Evolutionary conservation across 2,113 vertebrate species (phyloP).

Genomic region (Antennarius striatus): DNA sequence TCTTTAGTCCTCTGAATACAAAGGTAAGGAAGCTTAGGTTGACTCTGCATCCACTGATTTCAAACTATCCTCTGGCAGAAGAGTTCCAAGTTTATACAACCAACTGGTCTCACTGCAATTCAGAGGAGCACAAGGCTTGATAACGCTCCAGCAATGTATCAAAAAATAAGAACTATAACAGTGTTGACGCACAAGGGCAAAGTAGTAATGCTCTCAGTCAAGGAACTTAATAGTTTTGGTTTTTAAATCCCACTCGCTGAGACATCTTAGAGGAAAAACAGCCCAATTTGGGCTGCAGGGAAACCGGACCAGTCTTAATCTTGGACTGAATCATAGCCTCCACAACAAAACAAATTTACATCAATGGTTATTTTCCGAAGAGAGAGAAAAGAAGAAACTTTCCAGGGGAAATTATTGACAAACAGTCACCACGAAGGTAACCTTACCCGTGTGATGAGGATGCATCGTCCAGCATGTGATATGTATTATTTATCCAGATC

Average conservation of each 20-base stretch:
- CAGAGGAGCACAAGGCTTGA: slow-evolving; percentile 31
- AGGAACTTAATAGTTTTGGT: slow-evolving; percentile 63
- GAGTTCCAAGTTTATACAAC: no score
- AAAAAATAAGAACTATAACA: slow-evolving; percentile 52
- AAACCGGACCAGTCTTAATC: slow-evolving; percentile 55
- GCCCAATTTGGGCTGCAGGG: slow-evolving; percentile 58
- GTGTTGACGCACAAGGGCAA: slow-evolving; percentile 52
- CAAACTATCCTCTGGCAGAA: no score
- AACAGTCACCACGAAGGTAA: slow-evolving; percentile 54
- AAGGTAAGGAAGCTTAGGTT: slow-evolving; percentile 9
- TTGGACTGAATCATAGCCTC: slow-evolving; percentile 55
- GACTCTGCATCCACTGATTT: slow-evolving; percentile 5
- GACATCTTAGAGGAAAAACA: slow-evolving; percentile 49
- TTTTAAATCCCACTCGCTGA: slow-evolving; percentile 56
- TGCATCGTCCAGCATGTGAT: slow-evolving; percentile 37
- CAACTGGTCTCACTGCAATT: slow-evolving; percentile 26
- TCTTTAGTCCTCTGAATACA: slow-evolving; percentile 29
- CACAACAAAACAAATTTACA: slow-evolving; percentile 66
- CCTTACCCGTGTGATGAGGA: slow-evolving; percentile 34
- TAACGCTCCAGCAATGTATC: slow-evolving; percentile 43
- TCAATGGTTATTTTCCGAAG: slow-evolving; percentile 56
- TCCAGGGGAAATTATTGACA: slow-evolving; percentile 61
- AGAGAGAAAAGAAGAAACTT: slow-evolving; percentile 43
- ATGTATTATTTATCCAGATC: slow-evolving; percentile 48
- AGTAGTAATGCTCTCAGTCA: slow-evolving; percentile 45